phyloP scores from a whole-genome alignment of 2,797 vertebrate species.

The Sebastes flavidus region DNA sequence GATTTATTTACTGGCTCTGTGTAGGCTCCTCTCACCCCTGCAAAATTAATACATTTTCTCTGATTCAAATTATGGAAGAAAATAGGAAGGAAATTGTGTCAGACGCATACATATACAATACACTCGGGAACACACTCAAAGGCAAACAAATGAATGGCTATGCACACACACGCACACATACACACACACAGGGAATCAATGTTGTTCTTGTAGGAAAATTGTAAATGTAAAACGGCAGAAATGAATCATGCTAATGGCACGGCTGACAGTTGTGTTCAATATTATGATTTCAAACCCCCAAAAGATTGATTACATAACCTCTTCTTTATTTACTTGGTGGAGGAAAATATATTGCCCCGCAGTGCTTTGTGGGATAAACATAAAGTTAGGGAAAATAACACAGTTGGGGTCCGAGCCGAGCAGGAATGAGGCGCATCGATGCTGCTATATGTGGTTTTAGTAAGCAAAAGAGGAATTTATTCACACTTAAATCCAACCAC shows the following conservation, averaged over 20 bases:
- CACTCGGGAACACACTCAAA: conserved; percentile 63
- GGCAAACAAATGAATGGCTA: conserved; percentile 59
- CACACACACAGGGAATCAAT: conserved; percentile 74
- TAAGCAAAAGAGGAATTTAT: conserved; percentile 12
- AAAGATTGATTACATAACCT: conserved; percentile 87
- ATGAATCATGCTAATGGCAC: conserved; percentile 89
- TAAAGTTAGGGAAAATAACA: conserved; percentile 63
- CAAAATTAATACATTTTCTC: conserved; percentile 84
- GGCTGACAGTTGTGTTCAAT: conserved; percentile 86
- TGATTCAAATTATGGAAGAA: conserved; percentile 85
- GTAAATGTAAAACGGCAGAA: conserved; percentile 86
- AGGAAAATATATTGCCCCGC: conserved; percentile 73
- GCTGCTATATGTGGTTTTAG: conserved; percentile 12
- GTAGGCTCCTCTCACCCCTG: conserved; percentile 72
- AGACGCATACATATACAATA: conserved; percentile 70
- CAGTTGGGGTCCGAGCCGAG: conserved; percentile 34
- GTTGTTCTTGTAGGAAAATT: conserved; percentile 85
- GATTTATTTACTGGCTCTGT: conserved; percentile 84
- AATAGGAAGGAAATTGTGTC: conserved; percentile 85
- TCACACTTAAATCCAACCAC: conserved; percentile 18
- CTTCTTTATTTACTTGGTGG: conserved; percentile 83
- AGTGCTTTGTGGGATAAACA: conserved; percentile 69
- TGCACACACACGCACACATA: conserved; percentile 32
- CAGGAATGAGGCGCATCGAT: conserved; percentile 26
- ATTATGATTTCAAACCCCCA: conserved; percentile 85